phyloP scores from a whole-genome alignment of 1,140 invertebrate species.

The Nephila pilipes region DNA sequence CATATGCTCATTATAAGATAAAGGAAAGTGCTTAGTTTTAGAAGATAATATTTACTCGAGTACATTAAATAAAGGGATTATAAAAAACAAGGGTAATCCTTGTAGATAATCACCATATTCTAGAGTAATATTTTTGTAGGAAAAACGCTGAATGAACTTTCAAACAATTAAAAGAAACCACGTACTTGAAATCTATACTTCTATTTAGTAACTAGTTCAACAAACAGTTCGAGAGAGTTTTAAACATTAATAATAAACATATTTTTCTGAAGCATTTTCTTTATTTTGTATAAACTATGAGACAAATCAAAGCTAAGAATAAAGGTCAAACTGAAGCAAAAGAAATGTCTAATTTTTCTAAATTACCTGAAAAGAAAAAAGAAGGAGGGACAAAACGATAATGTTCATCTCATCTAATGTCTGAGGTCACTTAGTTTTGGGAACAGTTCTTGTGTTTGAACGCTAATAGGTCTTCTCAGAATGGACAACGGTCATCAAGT shows the following conservation, averaged over 20 bases:
- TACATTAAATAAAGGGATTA: too few species aligned
- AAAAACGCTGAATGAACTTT: too few species aligned
- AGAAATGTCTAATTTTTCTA: constrained; percentile 11
- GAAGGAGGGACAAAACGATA: neutral
- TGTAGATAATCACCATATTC: too few species aligned
- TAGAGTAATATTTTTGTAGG: too few species aligned
- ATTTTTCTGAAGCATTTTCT: neutral
- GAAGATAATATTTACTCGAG: too few species aligned
- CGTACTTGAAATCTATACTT: too few species aligned
- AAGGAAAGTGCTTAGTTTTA: too few species aligned
- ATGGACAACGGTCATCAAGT: constrained; percentile 42
- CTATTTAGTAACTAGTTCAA: too few species aligned
- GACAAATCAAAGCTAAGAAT: neutral
- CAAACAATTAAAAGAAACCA: too few species aligned
- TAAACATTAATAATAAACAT: neutral
- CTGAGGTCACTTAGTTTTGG: neutral
- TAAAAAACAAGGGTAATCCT: too few species aligned
- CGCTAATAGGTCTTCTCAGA: constrained; percentile 31
- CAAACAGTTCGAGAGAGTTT: too few species aligned
- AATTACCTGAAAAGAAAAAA: neutral
- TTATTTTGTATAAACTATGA: neutral
- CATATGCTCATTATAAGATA: too few species aligned
- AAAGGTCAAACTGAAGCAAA: neutral
- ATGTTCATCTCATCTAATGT: constrained; percentile 8
- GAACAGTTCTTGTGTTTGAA: constrained; percentile 17